Base-by-base conservation (phyloP, 2,113 vertebrate species). In the Archocentrus centrarchus region DNA sequence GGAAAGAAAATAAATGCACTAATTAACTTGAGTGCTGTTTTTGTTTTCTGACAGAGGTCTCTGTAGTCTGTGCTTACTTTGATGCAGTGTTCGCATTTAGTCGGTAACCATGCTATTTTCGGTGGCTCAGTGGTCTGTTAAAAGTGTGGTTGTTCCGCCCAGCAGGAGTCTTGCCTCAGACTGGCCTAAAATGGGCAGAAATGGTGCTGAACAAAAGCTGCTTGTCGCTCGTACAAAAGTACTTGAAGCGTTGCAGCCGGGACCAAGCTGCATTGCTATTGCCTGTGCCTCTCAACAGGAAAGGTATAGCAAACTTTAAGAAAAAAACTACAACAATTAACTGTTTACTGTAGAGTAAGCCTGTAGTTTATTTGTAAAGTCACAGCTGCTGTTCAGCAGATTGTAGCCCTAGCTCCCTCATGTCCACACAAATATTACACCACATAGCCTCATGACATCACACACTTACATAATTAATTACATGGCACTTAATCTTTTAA, bases 101-200 rank as follows among this genome's bases (percentile, higher is more conserved):
- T 87, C 86, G 92, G 93, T 93, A 93, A 94, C 91, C 86, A 92
- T 95, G 90, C 93, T 95, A 94, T 93, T 95, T 93, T 93, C 85
- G 94, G 94, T 92, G 92, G 94, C 93, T 93, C 92, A 82, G 94
- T 92, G 94, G 94, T 94, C 92, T 95, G 94, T 95, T 95, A 93
- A 94, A 93, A 95, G 95, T 94, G 94, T 95, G 93, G 92, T 95
- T 94, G 93, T 95, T 94, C 94, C 93, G 93, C 95, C 95, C 95
- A 95, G 94, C 94, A 95, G 95, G 93, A 95, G 93, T 93, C 93
- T 94, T 94, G 94, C 94, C 75, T 95, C 94, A 92, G 91, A 95
- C 94, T 94, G 94, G 95, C 95, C 95, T 95, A 94, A 95, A 95
- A 95, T 94, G 94, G 93, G 95, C 95, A 95, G 94, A 95, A 95